A percentile compares a stretch with the other conserved stretches of the same genome.
Evolutionary conservation across 2,113 vertebrate species (phyloP).

Genomic region (Cairina moschata): DNA sequence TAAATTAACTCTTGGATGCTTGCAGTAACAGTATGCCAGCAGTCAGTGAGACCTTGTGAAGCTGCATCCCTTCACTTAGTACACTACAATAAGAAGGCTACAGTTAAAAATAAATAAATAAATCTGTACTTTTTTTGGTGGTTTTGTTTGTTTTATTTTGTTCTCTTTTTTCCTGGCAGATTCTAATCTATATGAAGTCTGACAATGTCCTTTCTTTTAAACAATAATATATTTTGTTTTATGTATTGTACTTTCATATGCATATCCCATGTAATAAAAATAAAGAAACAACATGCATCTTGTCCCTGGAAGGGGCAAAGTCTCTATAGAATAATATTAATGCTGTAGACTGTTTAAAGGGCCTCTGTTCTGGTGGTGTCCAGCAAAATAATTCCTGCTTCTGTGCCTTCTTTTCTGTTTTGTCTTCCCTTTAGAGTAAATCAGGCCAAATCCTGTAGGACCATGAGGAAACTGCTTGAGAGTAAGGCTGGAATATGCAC

Average conservation of each 20-base stretch:
- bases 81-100: not conserved
- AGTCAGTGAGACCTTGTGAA: not conserved
- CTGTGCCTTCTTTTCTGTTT: not conserved
- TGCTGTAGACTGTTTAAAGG: not conserved
- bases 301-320: not conserved
- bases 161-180: accelerated
- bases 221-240: not conserved
- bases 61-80: not conserved
- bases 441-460: not conserved
- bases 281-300: not conserved
- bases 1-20: not conserved
- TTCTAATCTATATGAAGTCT: not conserved
- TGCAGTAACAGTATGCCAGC: not conserved
- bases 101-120: not conserved
- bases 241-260: not conserved
- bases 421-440: not conserved
- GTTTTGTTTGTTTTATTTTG: not conserved
- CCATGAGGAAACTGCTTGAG: not conserved
- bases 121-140: not conserved
- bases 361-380: not conserved
- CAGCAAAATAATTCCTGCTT: not conserved
- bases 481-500: not conserved
- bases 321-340: not conserved
- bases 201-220: not conserved
- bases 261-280: not conserved